Percentiles rank a stretch among this genome's conserved stretches.
Conservation (phyloP, 1,140 invertebrate genomes). For the Rhynchophorus ferrugineus region DNA sequence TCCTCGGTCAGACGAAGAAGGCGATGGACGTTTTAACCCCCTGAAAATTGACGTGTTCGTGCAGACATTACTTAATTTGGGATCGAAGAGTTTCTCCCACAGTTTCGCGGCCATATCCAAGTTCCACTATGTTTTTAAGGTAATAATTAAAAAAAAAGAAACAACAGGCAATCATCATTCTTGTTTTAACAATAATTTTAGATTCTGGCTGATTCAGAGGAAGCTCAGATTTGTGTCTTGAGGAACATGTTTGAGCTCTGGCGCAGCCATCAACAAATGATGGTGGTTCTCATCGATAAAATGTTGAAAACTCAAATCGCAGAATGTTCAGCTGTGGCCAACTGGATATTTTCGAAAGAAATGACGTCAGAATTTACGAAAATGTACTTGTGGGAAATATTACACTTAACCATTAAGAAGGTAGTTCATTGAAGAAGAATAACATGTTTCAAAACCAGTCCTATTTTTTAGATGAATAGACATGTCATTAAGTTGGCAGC, state of each 20-base stretch:
- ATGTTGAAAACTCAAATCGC: conserved; percentile 96
- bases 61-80: conserved; percentile 86
- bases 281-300: conserved; percentile 93
- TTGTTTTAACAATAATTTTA: conserved; percentile 31
- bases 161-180: background rate
- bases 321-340: conserved; percentile 92
- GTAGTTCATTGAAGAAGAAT: conserved; percentile 13
- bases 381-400: conserved; percentile 95
- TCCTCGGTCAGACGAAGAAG: conserved; percentile 55
- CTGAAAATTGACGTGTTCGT: conserved; percentile 96
- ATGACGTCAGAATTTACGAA: conserved; percentile 92
- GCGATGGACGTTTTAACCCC: conserved; percentile 68
- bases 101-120: conserved; percentile 96
- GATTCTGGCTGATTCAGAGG: conserved; percentile 85
- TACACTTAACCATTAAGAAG: conserved; percentile 92
- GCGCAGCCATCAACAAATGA: conserved; percentile 94
- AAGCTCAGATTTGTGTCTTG: conserved; percentile 91
- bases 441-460: background rate
- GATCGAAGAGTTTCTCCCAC: conserved; percentile 95
- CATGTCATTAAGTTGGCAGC: conserved; percentile 79
- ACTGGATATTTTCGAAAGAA: conserved; percentile 98
- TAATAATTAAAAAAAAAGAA: too few species aligned
- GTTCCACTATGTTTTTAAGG: conserved; percentile 91
- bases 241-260: conserved; percentile 91
- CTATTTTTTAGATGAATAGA: conserved; percentile 65